Conservation (phyloP, 2,888 invertebrate species). For the Trissolcus japonicus region DNA sequence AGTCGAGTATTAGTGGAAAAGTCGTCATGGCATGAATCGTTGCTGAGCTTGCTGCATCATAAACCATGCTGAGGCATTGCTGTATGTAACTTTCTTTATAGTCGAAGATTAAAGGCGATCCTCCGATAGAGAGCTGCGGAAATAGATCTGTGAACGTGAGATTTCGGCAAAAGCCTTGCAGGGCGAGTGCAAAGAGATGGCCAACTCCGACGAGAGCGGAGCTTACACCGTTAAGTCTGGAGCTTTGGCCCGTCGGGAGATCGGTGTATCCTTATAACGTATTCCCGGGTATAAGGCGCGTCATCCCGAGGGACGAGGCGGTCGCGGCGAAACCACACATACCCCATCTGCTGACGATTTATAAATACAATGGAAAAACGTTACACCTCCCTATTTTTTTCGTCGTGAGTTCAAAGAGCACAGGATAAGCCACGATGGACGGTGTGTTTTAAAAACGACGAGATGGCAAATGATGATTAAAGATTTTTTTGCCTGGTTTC, state of each 20-base stretch:
- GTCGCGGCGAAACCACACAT: conserved; percentile 33
- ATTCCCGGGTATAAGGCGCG: conserved; percentile 63
- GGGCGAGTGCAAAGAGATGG: conserved; percentile 61
- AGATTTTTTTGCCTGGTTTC: too few species aligned
- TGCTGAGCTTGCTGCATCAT: conserved; percentile 49
- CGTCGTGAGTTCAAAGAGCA: background rate
- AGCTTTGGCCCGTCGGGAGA: conserved; percentile 69
- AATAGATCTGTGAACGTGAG: conserved; percentile 63
- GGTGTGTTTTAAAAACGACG: conserved; percentile 24
- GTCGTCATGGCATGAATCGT: conserved; percentile 42
- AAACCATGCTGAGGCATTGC: conserved; percentile 44
- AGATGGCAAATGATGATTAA: conserved; percentile 55
- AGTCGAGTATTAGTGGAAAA: conserved; percentile 44
- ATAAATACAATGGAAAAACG: conserved; percentile 45
- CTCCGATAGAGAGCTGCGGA: conserved; percentile 60
- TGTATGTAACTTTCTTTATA: conserved; percentile 55
- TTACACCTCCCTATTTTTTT: conserved; percentile 44
- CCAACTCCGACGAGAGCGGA: conserved; percentile 58
- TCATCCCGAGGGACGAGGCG: conserved; percentile 64
- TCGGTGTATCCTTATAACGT: conserved; percentile 68
- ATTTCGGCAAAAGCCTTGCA: conserved; percentile 64
- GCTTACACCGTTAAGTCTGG: conserved; percentile 70
- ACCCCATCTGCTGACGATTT: conserved; percentile 58
- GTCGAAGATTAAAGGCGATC: conserved; percentile 58
- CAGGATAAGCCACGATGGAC: background rate